phyloP scores from a whole-genome alignment of 1,140 invertebrate species.

The Papilio polyxenes region DNA sequence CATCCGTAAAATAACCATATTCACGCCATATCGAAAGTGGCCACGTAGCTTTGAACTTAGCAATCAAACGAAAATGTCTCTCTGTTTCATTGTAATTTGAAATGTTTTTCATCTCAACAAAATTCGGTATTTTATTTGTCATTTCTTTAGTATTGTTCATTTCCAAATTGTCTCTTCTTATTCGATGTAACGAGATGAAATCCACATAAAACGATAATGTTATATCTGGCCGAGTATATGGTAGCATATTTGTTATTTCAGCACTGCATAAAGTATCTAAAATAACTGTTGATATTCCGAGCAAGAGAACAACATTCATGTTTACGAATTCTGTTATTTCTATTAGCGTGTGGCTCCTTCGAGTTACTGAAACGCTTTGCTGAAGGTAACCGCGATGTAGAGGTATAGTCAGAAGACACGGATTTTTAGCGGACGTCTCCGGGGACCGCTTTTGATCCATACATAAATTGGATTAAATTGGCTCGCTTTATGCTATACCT shows the following conservation, averaged over 20 bases:
- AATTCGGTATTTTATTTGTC: slow-evolving; percentile 35
- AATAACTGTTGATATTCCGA: slow-evolving; percentile 48
- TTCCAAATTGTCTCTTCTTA: slow-evolving; percentile 4
- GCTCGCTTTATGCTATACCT: slow-evolving; percentile 63
- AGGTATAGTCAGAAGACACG: slow-evolving; percentile 46
- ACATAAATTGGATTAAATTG: slow-evolving; percentile 76
- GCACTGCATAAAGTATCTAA: slow-evolving; percentile 52
- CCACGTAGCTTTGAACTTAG: slow-evolving; percentile 73
- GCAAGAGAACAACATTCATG: slow-evolving; percentile 58
- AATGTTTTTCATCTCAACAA: slow-evolving; percentile 45
- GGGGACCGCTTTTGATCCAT: slow-evolving; percentile 63
- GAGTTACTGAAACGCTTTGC: slow-evolving; percentile 56
- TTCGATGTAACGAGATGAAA: neutral
- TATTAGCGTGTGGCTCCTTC: slow-evolving; percentile 54
- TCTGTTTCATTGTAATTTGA: slow-evolving; percentile 44
- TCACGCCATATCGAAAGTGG: slow-evolving; percentile 79
- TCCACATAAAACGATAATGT: slow-evolving; percentile 19
- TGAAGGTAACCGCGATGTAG: slow-evolving; percentile 46
- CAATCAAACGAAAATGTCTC: slow-evolving; percentile 50
- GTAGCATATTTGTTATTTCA: slow-evolving; percentile 46
- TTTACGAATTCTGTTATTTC: slow-evolving; percentile 40
- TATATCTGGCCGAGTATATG: slow-evolving; percentile 34
- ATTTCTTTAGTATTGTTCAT: slow-evolving; percentile 24
- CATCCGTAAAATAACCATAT: slow-evolving; percentile 80
- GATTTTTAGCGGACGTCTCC: slow-evolving; percentile 49